Conservation (phyloP, 2,797 vertebrate genomes). For the Anableps anableps region DNA sequence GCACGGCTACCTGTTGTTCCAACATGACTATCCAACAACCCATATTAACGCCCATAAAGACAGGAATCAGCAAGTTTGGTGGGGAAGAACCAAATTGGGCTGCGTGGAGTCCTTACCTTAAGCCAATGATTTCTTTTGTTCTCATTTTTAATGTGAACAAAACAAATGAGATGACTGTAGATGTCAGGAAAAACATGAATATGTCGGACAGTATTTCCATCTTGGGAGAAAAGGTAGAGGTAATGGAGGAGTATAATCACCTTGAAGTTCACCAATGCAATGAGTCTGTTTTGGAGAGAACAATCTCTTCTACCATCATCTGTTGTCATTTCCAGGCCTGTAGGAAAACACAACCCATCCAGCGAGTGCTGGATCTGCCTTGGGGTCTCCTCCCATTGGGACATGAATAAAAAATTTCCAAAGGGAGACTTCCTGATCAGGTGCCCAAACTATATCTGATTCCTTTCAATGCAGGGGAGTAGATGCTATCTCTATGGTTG, state of each 20-base stretch:
- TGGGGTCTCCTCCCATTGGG: neutral
- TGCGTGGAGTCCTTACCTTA: neutral
- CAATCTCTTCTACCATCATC: neutral
- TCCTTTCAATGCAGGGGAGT: neutral
- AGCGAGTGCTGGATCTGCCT: neutral
- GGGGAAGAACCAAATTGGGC: neutral
- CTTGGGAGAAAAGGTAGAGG: neutral
- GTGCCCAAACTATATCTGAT: neutral
- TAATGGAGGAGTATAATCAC: neutral
- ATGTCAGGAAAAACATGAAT: neutral
- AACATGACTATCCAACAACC: neutral
- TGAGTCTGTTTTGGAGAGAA: neutral
- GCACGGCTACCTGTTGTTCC: neutral
- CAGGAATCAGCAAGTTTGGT: neutral
- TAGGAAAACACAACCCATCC: neutral
- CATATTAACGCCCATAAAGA: neutral
- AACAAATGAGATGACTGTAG: neutral
- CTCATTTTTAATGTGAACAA: neutral
- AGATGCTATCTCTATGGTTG: neutral
- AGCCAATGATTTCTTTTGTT: neutral
- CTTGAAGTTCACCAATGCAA: neutral
- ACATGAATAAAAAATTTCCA: neutral
- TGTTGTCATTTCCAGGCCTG: neutral
- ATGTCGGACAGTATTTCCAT: neutral
- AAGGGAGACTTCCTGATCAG: neutral